Base-by-base conservation (phyloP, 2,113 vertebrate species). In the Pitta sordida region DNA sequence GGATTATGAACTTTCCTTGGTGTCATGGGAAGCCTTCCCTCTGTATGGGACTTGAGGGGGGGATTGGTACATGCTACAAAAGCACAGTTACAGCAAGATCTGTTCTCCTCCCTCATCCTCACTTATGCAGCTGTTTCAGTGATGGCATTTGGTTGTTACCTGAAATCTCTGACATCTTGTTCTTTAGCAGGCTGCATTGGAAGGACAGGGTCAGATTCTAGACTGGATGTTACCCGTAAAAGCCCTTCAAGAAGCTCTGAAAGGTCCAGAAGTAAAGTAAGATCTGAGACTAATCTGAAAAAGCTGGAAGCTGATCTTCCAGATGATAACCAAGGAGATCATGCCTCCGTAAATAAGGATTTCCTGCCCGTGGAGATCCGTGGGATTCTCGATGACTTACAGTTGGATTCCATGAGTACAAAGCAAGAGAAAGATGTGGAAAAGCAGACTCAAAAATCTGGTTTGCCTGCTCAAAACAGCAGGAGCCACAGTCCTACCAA, bases 311-410 rank as follows among this genome's bases (percentile, higher is more conserved):
- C 94, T 63, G 39, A 94, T 93, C 74, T 95, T 91, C 85, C 94
- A 70, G 84, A 80, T 78, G 85, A 64, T 84, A 96, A 97, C 74
- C 83, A 79, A 51, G 96, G 94, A 48, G 96, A 96, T 91, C 96
- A 92, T 30, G 55, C 78, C 60, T 92, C 97, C 92, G 94, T 98
- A 74, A 98, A 97, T 68, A 97, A 98, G 26, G 98, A 99, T 64
- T 97, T 98, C 81, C 97, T 99, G 76, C 98, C 99, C 1, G 30
- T 98, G 73, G 98, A 99, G 94, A 99, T 99, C 90, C 98, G 98
- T 83, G 98, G 98, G 27, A 99, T 99, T 91, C 98, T 99, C 3
- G 98, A 99, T 90, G 99, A 99, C 94, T 97, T 99, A 27, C 98
- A 99, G 83, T 89, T 99, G 77, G 98, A 99, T 87, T 96, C 95